These are phyloP conservation scores for Temnothorax longispinosus DNA, from an alignment of 1,140 invertebrate species.

Conservation along the genomic window DNA sequence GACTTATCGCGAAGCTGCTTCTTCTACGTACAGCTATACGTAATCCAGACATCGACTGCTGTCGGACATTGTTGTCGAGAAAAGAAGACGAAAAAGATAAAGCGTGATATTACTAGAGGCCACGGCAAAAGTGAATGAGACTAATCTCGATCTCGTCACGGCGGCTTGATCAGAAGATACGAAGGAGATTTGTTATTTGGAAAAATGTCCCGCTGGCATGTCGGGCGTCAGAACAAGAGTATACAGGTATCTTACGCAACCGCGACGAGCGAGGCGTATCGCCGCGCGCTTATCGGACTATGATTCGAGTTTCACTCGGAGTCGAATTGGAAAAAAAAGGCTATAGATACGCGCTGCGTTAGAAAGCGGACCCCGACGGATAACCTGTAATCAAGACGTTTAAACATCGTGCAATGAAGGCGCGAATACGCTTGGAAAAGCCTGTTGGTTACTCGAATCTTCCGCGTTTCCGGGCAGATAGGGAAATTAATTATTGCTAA, in stretches of 20 bases:
- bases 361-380: conserved; percentile 71
- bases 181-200: conserved; percentile 56
- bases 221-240: conserved; percentile 56
- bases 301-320: conserved; percentile 70
- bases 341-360: conserved; percentile 62
- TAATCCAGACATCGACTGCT: neutral
- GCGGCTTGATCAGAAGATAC: conserved; percentile 49
- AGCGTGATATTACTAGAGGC: neutral
- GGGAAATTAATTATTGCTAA: conserved; percentile 47
- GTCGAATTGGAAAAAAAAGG: conserved; percentile 60
- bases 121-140: conserved; percentile 45
- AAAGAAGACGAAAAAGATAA: neutral
- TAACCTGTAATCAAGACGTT: conserved; percentile 73
- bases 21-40: neutral
- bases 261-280: conserved; percentile 46
- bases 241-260: conserved; percentile 46
- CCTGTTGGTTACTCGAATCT: neutral
- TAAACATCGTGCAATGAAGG: conserved; percentile 31
- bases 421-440: neutral
- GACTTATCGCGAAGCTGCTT: neutral
- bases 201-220: conserved; percentile 40
- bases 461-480: neutral
- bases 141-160: conserved; percentile 55
- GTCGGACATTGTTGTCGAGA: conserved; percentile 41
- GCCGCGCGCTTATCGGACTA: conserved; percentile 49